phyloP scores from a whole-genome alignment of 2,113 vertebrate genomes.

The Uria aalge region DNA sequence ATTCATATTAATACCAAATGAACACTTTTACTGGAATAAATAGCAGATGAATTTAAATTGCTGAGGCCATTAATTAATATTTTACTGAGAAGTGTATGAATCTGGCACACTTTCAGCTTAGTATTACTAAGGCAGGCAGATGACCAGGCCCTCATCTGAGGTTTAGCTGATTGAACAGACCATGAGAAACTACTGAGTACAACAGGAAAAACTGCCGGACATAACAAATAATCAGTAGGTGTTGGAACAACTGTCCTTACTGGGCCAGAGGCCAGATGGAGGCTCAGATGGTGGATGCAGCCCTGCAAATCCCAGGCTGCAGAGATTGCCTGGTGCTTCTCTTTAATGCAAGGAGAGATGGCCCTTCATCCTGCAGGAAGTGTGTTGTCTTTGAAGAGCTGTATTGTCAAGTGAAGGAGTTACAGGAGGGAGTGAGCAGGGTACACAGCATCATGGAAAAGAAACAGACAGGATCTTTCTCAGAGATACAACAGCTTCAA shows the following conservation, averaged over 20 bases:
- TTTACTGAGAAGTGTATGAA: neutral
- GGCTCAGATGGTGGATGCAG: neutral
- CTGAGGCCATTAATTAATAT: neutral
- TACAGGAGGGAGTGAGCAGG: neutral
- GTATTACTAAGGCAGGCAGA: neutral
- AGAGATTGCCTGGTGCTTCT: neutral
- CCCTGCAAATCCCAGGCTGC: neutral
- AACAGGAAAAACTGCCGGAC: neutral
- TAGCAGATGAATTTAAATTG: neutral
- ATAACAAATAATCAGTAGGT: neutral
- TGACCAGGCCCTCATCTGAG: neutral
- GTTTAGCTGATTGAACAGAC: neutral
- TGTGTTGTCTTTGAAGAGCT: neutral
- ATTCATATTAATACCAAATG: neutral
- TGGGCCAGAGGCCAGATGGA: neutral
- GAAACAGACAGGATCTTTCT: neutral
- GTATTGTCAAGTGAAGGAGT: neutral
- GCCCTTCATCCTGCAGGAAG: neutral
- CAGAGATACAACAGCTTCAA: neutral
- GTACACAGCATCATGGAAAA: neutral
- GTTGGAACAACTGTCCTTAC: neutral
- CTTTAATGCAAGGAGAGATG: neutral
- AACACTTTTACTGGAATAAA: neutral
- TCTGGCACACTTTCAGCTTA: neutral
- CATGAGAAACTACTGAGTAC: neutral